Conservation (phyloP, 2,888 invertebrate species). For the Agrotis clavis region DNA sequence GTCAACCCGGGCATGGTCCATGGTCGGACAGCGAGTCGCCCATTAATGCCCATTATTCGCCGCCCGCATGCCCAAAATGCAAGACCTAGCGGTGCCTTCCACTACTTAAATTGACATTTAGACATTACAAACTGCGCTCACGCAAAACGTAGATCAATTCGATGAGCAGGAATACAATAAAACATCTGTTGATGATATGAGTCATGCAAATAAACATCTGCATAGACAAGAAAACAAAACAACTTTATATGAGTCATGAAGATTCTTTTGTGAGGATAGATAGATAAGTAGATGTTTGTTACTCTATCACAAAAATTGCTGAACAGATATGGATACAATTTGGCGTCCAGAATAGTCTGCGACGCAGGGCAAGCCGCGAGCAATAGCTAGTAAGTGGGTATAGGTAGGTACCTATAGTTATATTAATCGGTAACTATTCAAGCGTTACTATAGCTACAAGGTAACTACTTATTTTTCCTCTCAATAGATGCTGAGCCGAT, state of each 20-base stretch:
- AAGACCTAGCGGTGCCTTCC: too few species aligned
- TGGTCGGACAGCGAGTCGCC: too few species aligned
- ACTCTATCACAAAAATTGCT: too few species aligned
- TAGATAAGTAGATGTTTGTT: too few species aligned
- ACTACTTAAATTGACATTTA: too few species aligned
- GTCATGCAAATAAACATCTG: not conserved
- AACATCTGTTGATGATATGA: constrained; percentile 30
- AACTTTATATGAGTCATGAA: constrained; percentile 9
- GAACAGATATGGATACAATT: too few species aligned
- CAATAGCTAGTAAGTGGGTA: too few species aligned
- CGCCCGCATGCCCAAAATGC: not conserved
- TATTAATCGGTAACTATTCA: not conserved
- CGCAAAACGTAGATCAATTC: not conserved
- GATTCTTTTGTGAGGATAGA: not conserved
- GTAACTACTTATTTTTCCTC: not conserved
- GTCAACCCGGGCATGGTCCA: too few species aligned
- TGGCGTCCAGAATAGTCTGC: too few species aligned
- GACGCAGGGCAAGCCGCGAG: too few species aligned
- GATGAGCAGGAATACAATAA: not conserved
- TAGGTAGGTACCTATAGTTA: not conserved
- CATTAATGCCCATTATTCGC: too few species aligned
- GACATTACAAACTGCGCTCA: too few species aligned
- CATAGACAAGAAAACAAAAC: constrained; percentile 4
- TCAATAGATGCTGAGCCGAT: not conserved
- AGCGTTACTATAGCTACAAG: not conserved